A percentile compares a stretch with the other conserved stretches of the same genome.
Evolutionary conservation across 2,888 invertebrate species (phyloP).

Genomic region (Drosophila aldrichi): DNA sequence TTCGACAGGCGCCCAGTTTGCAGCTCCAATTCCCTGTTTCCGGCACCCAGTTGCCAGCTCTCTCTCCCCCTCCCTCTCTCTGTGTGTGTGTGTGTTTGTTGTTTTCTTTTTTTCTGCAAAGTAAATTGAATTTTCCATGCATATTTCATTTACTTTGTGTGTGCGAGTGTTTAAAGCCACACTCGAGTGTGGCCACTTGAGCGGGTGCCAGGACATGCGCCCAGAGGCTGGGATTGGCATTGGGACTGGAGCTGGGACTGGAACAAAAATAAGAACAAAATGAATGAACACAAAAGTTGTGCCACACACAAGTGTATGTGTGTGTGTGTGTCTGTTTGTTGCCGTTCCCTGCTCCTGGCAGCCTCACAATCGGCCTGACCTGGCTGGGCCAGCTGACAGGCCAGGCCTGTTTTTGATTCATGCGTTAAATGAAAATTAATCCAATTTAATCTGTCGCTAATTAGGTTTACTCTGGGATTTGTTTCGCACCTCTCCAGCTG

Average conservation of each 20-base stretch:
- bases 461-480: conserved; percentile 81
- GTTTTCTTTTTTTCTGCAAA: not conserved
- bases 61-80: not conserved
- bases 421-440: conserved; percentile 82
- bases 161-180: conserved; percentile 60
- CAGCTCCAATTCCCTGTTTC: conserved; percentile 16
- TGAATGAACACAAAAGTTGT: conserved; percentile 31
- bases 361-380: conserved; percentile 39
- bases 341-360: conserved; percentile 57
- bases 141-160: conserved; percentile 66
- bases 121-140: conserved; percentile 73
- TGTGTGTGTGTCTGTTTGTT: conserved; percentile 15
- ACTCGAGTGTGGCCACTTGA: conserved; percentile 42
- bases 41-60: not conserved
- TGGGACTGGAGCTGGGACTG: not conserved
- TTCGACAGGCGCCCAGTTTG: conserved; percentile 42
- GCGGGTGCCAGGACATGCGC: conserved; percentile 16
- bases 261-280: conserved; percentile 32
- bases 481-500: conserved; percentile 71
- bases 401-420: conserved; percentile 75
- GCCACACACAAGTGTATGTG: conserved; percentile 15
- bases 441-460: conserved; percentile 82
- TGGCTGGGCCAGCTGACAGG: not conserved
- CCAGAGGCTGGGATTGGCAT: not conserved
- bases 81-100: not conserved